Percentiles rank a stretch among this genome's conserved stretches.
Conservation (phyloP, 2,888 invertebrate genomes). For the Teleiodes luculella region DNA sequence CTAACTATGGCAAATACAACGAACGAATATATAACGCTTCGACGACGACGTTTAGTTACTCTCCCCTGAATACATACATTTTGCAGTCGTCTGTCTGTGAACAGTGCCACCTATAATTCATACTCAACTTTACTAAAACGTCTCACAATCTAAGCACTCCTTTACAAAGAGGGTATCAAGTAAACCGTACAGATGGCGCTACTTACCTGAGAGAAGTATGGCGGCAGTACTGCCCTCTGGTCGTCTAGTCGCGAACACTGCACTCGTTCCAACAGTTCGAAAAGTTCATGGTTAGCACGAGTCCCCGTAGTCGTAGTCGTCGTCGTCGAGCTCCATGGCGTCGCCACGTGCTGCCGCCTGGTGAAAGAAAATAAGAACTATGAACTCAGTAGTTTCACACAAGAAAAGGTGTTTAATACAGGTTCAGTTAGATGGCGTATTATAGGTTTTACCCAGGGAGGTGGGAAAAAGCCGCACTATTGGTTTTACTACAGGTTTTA, state of each 20-base stretch:
- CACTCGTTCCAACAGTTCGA: slow-evolving; percentile 95
- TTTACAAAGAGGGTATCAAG: neutral
- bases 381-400: slow-evolving; percentile 12
- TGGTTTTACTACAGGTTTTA: no score
- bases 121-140: no score
- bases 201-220: slow-evolving; percentile 92
- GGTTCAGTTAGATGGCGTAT: slow-evolving; percentile 7
- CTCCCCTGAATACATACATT: no score
- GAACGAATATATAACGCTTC: no score
- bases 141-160: no score
- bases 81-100: no score
- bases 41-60: no score
- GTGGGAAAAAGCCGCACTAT: no score
- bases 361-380: slow-evolving; percentile 37
- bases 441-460: neutral
- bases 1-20: no score
- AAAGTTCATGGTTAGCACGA: slow-evolving; percentile 86
- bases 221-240: slow-evolving; percentile 96
- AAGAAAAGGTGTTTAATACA: neutral
- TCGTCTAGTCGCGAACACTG: slow-evolving; percentile 97
- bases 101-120: no score
- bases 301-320: slow-evolving; percentile 74
- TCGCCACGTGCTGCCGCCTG: slow-evolving; percentile 84
- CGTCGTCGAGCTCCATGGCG: slow-evolving; percentile 74
- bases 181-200: neutral